These are phyloP conservation scores for Gorsachius magnificus DNA, from an alignment of 2,797 vertebrate species.

Conservation along the genomic window DNA sequence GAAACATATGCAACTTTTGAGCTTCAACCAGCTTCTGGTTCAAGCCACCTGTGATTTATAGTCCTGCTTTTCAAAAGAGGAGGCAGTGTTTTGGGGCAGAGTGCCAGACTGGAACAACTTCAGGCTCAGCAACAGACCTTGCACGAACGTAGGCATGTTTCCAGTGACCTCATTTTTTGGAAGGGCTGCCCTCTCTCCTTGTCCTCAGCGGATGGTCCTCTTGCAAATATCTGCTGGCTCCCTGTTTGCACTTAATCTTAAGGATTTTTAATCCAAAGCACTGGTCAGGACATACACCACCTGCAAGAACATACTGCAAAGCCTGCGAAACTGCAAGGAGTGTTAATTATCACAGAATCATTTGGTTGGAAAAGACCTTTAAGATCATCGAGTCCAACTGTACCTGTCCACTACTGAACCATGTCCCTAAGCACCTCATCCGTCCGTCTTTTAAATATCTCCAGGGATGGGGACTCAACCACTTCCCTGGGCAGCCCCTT, in stretches of 20 bases:
- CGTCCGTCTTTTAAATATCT: no score
- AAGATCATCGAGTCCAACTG: no score
- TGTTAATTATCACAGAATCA: neutral
- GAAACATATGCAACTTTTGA: neutral
- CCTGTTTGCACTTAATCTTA: neutral
- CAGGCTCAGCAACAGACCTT: neutral
- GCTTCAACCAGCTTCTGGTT: neutral
- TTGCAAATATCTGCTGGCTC: neutral
- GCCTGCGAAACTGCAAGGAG: neutral
- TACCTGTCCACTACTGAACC: no score
- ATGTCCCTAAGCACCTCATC: no score
- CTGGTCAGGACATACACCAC: neutral
- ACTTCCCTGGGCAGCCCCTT: no score
- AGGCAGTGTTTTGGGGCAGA: neutral
- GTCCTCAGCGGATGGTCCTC: neutral
- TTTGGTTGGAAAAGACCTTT: no score
- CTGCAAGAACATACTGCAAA: neutral
- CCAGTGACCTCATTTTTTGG: neutral
- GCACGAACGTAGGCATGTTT: rapidly evolving
- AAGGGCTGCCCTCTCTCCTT: neutral
- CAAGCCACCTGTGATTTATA: neutral
- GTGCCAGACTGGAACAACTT: neutral
- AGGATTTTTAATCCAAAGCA: neutral
- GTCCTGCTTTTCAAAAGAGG: neutral
- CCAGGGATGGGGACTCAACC: no score